Percentiles rank a stretch among this genome's conserved stretches.
Conservation (phyloP, 2,797 vertebrate species). For the Halcyon smyrnensis region DNA sequence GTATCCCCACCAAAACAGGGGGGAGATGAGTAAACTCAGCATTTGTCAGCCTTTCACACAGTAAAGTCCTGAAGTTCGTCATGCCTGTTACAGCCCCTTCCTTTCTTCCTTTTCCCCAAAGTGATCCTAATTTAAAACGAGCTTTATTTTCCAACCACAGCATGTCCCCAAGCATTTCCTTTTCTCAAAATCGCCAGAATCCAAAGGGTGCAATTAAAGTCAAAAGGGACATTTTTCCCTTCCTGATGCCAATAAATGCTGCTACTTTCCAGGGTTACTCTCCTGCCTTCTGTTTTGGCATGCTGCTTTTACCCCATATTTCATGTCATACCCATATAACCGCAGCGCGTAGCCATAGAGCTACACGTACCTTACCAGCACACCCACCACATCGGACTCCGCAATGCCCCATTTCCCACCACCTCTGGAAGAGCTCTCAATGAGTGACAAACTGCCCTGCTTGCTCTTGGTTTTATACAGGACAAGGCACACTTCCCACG, state of each 20-base stretch:
- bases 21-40: not conserved
- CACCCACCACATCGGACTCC: not conserved
- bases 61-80: not conserved
- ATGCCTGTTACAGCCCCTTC: not conserved
- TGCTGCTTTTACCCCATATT: not conserved
- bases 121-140: not conserved
- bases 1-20: not conserved
- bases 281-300: slow-evolving; percentile 31
- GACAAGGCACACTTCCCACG: not conserved
- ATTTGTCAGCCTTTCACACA: not conserved
- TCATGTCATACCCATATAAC: fast-evolving
- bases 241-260: slow-evolving; percentile 1
- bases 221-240: slow-evolving; percentile 1
- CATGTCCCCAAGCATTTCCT: slow-evolving; percentile 1
- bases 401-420: fast-evolving
- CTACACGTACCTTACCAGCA: fast-evolving
- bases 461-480: not conserved
- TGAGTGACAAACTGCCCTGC: not conserved
- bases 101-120: slow-evolving; percentile 10
- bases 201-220: slow-evolving; percentile 17
- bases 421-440: not conserved
- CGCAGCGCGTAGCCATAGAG: fast-evolving
- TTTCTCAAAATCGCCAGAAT: not conserved
- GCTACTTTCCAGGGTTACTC: not conserved
- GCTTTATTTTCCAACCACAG: slow-evolving; percentile 21